Base-by-base conservation (phyloP, 2,113 vertebrate genomes). In the Paradisaea rubra region DNA sequence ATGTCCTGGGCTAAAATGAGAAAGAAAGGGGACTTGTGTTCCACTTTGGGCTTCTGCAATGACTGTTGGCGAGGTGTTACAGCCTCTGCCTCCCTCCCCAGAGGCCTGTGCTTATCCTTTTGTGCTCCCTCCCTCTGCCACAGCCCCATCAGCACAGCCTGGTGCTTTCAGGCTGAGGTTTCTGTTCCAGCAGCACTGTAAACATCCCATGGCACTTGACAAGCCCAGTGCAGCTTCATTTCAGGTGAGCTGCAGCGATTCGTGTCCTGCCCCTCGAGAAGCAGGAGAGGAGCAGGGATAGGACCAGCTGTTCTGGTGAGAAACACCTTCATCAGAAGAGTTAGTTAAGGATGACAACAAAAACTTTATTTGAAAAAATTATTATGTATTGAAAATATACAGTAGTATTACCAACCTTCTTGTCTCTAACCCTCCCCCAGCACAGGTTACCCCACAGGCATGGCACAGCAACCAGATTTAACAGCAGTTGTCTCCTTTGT, bases 361-460 rank as follows among this genome's bases (percentile, higher is more conserved):
- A 97, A 96, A 7, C 71, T 97, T 98, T 98, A 97, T 98, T 98
- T 97, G 96, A 97, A 98, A 98, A 98, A 97, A 96, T 95, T 95
- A 97, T 96, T 96, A 94, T 95, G 93, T 98, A 97, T 96, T 97
- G 95, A 98, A 98, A 97, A 98, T 98, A 98, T 97, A 97, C 97
- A 98, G 95, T 96, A 97, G 95, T 96, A 97, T 96, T 54, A 76
- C 17, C 78, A 81, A 30, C 91, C 63, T 92, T 66, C 82, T 72
- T 47, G 76, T 28, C 6, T 56, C 81, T 66, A 4, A 42, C 88
- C 70, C 72, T 93, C 88, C 89, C 86, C 92, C 81, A 95, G 92
- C 89, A 89, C 15, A 97, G 95, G 93, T 89, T 94, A 90, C 93
- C 94, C 76, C 83, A 31, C 76, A 89, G 73, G 88, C 94, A 86